Percentiles rank a stretch among this genome's conserved stretches.
Conservation (phyloP, 2,797 vertebrate species). For the Otolemur crassicaudatus region DNA sequence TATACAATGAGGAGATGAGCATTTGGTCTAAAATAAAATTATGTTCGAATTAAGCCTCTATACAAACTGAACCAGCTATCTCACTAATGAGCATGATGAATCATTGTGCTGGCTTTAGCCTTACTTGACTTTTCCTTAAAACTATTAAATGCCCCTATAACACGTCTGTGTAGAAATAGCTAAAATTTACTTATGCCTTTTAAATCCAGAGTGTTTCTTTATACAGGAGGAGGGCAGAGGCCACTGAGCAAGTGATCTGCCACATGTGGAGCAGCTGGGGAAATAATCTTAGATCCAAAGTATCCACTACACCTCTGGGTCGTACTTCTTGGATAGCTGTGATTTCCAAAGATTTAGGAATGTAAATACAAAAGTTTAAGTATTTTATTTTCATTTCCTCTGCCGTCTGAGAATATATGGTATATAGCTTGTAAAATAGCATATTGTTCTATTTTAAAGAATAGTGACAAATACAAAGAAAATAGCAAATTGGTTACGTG, state of each 20-base stretch:
- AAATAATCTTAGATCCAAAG: neutral
- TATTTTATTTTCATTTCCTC: slow-evolving; percentile 59
- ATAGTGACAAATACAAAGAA: slow-evolving; percentile 26
- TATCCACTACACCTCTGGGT: neutral
- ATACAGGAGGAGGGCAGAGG: neutral
- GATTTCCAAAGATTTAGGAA: slow-evolving; percentile 3
- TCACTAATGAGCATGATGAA: neutral
- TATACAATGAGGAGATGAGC: neutral
- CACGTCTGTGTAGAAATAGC: neutral
- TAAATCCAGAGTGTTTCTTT: neutral
- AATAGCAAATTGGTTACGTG: neutral
- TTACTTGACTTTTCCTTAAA: neutral
- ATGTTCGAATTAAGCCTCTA: neutral
- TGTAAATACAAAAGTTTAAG: slow-evolving; percentile 41
- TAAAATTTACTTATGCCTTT: neutral
- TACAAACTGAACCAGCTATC: neutral
- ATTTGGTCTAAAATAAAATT: neutral
- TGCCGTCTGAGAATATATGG: neutral
- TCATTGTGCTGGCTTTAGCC: neutral
- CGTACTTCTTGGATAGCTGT: neutral
- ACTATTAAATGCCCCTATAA: neutral
- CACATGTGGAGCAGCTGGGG: neutral
- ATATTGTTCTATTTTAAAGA: slow-evolving; percentile 43
- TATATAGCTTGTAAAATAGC: neutral
- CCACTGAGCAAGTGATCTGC: neutral